Conservation (phyloP, 37 sponge, comb jelly and placozoan genomes). For the Chondrilla cf. caribensis region DNA sequence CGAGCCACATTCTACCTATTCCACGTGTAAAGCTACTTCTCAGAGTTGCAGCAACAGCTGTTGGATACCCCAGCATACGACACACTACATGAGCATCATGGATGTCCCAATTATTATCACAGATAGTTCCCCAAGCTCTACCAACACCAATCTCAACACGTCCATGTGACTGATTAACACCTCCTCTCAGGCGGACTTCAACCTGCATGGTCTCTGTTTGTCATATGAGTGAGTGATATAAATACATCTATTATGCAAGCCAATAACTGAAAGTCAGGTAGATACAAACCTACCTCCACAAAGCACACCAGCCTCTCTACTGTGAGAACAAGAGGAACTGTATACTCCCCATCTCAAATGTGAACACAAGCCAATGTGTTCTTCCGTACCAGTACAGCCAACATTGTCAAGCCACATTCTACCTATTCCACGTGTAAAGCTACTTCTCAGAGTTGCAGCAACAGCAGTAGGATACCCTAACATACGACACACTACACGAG, state of each 20-base stretch:
- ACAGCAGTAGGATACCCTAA: neutral
- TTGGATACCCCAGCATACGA: neutral
- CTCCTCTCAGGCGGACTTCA: neutral
- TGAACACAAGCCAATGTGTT: neutral
- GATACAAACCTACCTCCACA: neutral
- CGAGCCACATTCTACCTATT: neutral
- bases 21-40: neutral
- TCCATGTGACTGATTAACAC: neutral
- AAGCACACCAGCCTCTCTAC: neutral
- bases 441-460: neutral
- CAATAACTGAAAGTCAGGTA: no score
- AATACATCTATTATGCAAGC: no score
- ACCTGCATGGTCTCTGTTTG: no score
- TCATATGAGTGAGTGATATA: no score
- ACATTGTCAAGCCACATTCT: neutral
- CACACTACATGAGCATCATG: neutral
- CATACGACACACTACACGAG: neutral
- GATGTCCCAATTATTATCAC: neutral
- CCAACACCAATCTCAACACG: neutral
- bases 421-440: neutral
- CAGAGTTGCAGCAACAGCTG: conserved; percentile 3
- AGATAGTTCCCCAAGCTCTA: neutral
- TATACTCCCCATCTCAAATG: neutral
- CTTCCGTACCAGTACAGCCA: neutral
- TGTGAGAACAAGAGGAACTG: neutral